Evolutionary conservation across 2,888 invertebrate genomes (phyloP).

Genomic region (Shargacucullia verbasci): DNA sequence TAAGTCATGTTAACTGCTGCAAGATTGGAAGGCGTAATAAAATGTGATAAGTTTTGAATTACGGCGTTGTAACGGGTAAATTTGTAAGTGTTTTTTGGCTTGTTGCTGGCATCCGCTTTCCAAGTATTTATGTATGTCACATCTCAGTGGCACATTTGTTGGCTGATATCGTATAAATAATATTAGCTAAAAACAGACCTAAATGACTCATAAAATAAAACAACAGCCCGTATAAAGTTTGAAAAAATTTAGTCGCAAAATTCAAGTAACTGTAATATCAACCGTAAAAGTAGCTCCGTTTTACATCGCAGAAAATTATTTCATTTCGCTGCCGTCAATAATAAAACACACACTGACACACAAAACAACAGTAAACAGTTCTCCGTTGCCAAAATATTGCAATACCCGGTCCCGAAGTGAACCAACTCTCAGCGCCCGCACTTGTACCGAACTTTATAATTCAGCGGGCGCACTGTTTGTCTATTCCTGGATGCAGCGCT

Average conservation of each 20-base stretch:
- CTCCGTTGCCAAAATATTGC: constrained; percentile 41
- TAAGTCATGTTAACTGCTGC: constrained; percentile 32
- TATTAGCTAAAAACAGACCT: background rate
- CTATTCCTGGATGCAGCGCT: constrained; percentile 37
- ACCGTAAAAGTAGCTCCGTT: constrained; percentile 9
- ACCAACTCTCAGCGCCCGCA: constrained; percentile 8
- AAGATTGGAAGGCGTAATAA: constrained; percentile 20
- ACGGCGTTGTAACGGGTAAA: constrained; percentile 16
- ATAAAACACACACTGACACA: constrained; percentile 30
- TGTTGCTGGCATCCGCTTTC: no score
- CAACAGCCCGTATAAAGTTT: background rate
- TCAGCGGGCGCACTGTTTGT: constrained; percentile 30
- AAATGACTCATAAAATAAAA: background rate
- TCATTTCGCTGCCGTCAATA: constrained; percentile 36
- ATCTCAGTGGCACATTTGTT: no score
- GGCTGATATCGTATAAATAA: no score
- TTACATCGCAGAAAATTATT: constrained; percentile 22
- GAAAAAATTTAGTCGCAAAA: background rate
- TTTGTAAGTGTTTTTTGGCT: background rate
- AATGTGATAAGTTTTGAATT: constrained; percentile 37
- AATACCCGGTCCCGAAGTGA: constrained; percentile 2
- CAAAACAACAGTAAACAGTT: constrained; percentile 41
- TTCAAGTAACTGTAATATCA: constrained; percentile 6
- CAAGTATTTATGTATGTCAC: no score
- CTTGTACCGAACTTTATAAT: constrained; percentile 34